Conservation (phyloP, 2,888 invertebrate species). For the Galerucella nymphaeae region DNA sequence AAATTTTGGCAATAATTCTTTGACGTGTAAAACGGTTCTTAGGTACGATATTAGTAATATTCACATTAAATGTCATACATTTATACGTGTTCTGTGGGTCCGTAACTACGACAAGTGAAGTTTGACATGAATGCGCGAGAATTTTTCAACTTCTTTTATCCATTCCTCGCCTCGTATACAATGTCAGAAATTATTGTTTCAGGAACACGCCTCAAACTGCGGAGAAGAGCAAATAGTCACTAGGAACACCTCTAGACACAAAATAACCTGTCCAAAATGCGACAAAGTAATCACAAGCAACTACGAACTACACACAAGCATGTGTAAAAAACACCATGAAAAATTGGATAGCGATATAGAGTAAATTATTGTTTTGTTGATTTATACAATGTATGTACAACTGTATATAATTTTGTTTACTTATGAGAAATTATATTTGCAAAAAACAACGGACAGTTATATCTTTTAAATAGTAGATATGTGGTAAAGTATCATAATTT, state of each 20-base stretch:
- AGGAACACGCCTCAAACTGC: slow-evolving; percentile 47
- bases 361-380: not conserved
- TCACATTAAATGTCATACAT: too few relatives aligned
- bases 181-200: slow-evolving; percentile 14
- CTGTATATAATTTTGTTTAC: not conserved
- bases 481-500: too few relatives aligned
- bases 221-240: slow-evolving; percentile 41
- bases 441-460: not conserved
- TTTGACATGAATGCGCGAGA: too few relatives aligned
- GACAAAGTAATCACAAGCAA: slow-evolving; percentile 41
- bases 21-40: too few relatives aligned
- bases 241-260: slow-evolving; percentile 21
- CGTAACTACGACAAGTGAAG: not conserved
- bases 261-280: slow-evolving; percentile 42
- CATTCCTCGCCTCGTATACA: not conserved
- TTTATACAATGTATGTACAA: not conserved
- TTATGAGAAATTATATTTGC: not conserved
- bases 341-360: not conserved
- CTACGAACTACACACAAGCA: slow-evolving; percentile 43
- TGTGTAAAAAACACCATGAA: slow-evolving; percentile 32
- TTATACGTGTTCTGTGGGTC: too few relatives aligned
- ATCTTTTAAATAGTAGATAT: not conserved
- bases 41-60: too few relatives aligned
- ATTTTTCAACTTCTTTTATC: too few relatives aligned
- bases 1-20: too few relatives aligned